Evolutionary conservation across 2,888 invertebrate species (phyloP).

Genomic region (Protonemura montana): DNA sequence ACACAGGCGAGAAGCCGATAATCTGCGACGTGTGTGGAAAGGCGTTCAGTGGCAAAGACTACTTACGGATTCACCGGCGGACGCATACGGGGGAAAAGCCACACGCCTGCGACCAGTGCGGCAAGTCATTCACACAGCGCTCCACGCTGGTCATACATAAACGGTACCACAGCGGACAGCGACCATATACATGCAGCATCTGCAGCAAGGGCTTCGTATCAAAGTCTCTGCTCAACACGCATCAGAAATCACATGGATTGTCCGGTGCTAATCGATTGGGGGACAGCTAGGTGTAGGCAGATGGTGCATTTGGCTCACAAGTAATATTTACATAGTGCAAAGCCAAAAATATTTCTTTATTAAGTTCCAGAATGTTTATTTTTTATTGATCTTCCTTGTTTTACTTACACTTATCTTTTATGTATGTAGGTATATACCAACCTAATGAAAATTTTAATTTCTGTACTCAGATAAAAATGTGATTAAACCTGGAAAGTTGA

Average conservation of each 20-base stretch:
- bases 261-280: neutral
- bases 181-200: constrained; percentile 66
- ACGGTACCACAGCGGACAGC: constrained; percentile 68
- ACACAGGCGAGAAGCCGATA: constrained; percentile 55
- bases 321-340: no score
- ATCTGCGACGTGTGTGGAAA: constrained; percentile 57
- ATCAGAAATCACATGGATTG: constrained; percentile 40
- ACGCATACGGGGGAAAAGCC: constrained; percentile 66
- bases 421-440: no score
- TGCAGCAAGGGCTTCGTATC: constrained; percentile 71
- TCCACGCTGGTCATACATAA: constrained; percentile 69
- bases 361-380: neutral
- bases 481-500: no score
- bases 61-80: constrained; percentile 54
- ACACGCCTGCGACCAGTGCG: constrained; percentile 55
- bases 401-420: no score
- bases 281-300: neutral
- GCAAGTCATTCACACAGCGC: constrained; percentile 57
- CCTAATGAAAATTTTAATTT: no score
- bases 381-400: neutral
- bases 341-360: neutral
- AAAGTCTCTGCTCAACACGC: constrained; percentile 53
- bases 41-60: constrained; percentile 53
- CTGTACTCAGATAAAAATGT: no score
- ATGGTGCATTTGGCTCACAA: neutral